phyloP scores from a whole-genome alignment of 1,140 invertebrate genomes.

The Drosophila obscura region DNA sequence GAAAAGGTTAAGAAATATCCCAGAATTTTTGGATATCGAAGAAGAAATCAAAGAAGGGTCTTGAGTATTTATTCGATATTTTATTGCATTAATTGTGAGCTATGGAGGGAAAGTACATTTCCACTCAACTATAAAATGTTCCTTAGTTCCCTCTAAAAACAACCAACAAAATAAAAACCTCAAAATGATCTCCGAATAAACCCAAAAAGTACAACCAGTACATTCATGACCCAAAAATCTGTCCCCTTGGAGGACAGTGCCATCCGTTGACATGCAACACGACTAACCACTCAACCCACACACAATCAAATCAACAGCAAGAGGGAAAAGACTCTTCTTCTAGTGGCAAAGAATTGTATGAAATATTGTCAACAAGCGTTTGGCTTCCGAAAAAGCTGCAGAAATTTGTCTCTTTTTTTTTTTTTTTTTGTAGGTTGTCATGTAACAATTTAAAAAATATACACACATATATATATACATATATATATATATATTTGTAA shows the following conservation, averaged over 20 bases:
- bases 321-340: too few relatives aligned
- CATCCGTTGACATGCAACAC: conserved; percentile 17
- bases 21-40: too few relatives aligned
- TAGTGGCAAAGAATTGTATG: conserved; percentile 31
- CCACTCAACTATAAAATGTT: too few relatives aligned
- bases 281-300: conserved; percentile 17
- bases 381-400: conserved; percentile 35
- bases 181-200: too few relatives aligned
- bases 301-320: neutral
- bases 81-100: too few relatives aligned
- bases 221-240: conserved; percentile 5
- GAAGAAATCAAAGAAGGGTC: too few relatives aligned
- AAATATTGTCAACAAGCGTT: conserved; percentile 57
- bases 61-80: too few relatives aligned
- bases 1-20: too few relatives aligned
- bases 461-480: conserved; percentile 14
- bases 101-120: too few relatives aligned
- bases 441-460: conserved; percentile 62
- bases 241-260: neutral
- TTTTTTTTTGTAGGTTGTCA: conserved; percentile 36
- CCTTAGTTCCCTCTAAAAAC: too few relatives aligned
- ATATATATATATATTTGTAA: neutral
- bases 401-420: conserved; percentile 72
- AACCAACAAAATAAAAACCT: too few relatives aligned
- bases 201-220: too few relatives aligned